A percentile compares a stretch with the other conserved stretches of the same genome.
Evolutionary conservation across 2,113 vertebrate genomes (phyloP).

Genomic region (Triplophysa siluroides): DNA sequence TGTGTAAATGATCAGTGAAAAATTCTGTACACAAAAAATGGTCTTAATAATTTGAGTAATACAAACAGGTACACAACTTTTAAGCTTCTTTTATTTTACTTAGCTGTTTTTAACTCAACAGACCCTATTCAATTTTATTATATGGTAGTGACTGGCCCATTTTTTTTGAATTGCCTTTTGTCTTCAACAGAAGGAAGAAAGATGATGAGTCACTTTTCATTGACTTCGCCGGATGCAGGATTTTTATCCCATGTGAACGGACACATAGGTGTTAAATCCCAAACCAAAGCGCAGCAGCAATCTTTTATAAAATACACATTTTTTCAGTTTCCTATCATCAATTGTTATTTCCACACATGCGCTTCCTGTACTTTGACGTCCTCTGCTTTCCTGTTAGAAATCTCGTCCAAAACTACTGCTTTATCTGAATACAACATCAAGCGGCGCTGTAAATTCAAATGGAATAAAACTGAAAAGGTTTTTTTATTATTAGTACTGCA

Average conservation of each 20-base stretch:
- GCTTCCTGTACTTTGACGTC: slow-evolving; percentile 33
- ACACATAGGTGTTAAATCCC: slow-evolving; percentile 17
- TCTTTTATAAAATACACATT: slow-evolving; percentile 15
- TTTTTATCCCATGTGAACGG: not conserved
- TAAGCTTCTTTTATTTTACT: too few species aligned
- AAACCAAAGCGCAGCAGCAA: slow-evolving; percentile 10
- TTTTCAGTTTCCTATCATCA: slow-evolving; percentile 27
- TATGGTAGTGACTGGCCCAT: too few species aligned
- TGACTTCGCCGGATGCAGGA: not conserved
- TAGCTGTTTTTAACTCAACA: too few species aligned
- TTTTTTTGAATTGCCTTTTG: too few species aligned
- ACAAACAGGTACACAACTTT: too few species aligned
- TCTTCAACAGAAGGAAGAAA: too few species aligned
- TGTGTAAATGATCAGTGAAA: too few species aligned
- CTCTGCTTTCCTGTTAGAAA: slow-evolving; percentile 31
- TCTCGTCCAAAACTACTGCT: slow-evolving; percentile 14
- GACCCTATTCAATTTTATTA: too few species aligned
- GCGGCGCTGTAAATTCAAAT: not conserved
- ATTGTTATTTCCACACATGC: slow-evolving; percentile 38
- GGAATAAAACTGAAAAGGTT: not conserved
- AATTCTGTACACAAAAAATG: too few species aligned
- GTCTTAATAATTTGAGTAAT: too few species aligned
- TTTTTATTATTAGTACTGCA: not conserved
- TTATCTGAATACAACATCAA: not conserved
- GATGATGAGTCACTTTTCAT: too few species aligned